phyloP scores from a whole-genome alignment of 2,113 vertebrate genomes.

The Ophiodon elongatus region DNA sequence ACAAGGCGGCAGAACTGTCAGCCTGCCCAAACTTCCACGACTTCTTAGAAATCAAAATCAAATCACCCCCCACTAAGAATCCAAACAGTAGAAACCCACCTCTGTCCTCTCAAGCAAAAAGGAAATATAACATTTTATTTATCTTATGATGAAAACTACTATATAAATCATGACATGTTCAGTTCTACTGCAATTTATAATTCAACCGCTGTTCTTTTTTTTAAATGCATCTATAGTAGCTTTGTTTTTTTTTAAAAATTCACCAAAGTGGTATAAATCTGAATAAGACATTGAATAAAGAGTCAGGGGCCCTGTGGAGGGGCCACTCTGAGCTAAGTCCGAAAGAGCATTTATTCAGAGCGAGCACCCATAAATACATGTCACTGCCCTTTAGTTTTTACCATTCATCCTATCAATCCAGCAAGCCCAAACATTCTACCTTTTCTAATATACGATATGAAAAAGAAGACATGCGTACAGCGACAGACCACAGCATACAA shows the following conservation, averaged over 20 bases:
- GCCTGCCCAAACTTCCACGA: slow-evolving; percentile 87
- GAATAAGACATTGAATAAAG: slow-evolving; percentile 67
- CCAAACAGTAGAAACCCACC: slow-evolving; percentile 48
- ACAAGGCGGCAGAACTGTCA: slow-evolving; percentile 95
- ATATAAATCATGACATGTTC: neutral
- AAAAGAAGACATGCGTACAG: slow-evolving; percentile 83
- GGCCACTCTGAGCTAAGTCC: slow-evolving; percentile 79
- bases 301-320: slow-evolving; percentile 82
- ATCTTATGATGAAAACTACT: slow-evolving; percentile 9
- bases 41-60: slow-evolving; percentile 67
- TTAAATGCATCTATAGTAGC: neutral
- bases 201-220: neutral
- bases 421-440: neutral
- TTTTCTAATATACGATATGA: slow-evolving; percentile 12
- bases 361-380: slow-evolving; percentile 73
- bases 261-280: slow-evolving; percentile 24
- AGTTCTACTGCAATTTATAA: neutral
- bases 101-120: neutral
- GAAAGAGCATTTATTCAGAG: slow-evolving; percentile 85
- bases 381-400: slow-evolving; percentile 58
- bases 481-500: slow-evolving; percentile 73
- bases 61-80: slow-evolving; percentile 49
- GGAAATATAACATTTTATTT: slow-evolving; percentile 23
- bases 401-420: slow-evolving; percentile 45
- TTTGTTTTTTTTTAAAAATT: neutral